A percentile compares a stretch with the other conserved stretches of the same genome.
These are phyloP conservation scores for Polypterus bichir DNA, from an alignment of 2,113 vertebrate species.

Conservation along the genomic window DNA sequence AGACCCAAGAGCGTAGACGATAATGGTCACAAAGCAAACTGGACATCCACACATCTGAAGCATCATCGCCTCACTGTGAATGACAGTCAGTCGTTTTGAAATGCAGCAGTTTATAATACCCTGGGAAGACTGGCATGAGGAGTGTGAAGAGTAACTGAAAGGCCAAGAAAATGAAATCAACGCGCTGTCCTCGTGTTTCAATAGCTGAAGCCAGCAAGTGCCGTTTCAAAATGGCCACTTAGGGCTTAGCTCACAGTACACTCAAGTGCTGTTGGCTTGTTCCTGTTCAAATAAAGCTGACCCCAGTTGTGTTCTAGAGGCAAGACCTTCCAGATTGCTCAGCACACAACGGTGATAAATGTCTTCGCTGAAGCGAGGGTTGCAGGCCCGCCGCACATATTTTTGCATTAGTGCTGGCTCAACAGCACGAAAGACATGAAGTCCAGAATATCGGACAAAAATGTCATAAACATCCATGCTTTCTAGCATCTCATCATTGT, in stretches of 20 bases:
- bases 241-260: background rate
- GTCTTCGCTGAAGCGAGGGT: slow-evolving; percentile 79
- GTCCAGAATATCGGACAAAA: slow-evolving; percentile 80
- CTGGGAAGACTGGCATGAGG: no score
- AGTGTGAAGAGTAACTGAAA: no score
- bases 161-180: no score
- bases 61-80: no score
- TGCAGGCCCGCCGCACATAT: slow-evolving; percentile 66
- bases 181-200: no score
- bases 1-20: no score
- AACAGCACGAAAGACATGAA: slow-evolving; percentile 85
- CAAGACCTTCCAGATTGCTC: slow-evolving; percentile 83
- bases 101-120: no score
- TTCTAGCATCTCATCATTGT: slow-evolving; percentile 81
- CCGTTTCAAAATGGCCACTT: no score
- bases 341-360: slow-evolving; percentile 88
- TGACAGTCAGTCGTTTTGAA: no score
- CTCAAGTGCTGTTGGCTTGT: slow-evolving; percentile 86
- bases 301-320: slow-evolving; percentile 76
- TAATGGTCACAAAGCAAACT: no score
- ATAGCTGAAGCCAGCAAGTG: no score
- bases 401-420: slow-evolving; percentile 89
- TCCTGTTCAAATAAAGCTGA: slow-evolving; percentile 88
- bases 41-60: no score
- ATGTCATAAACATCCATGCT: slow-evolving; percentile 87